Percentiles rank a stretch among this genome's conserved stretches.
phyloP scores from a whole-genome alignment of 2,888 invertebrate species.

The Acanthosepion lycidas region DNA sequence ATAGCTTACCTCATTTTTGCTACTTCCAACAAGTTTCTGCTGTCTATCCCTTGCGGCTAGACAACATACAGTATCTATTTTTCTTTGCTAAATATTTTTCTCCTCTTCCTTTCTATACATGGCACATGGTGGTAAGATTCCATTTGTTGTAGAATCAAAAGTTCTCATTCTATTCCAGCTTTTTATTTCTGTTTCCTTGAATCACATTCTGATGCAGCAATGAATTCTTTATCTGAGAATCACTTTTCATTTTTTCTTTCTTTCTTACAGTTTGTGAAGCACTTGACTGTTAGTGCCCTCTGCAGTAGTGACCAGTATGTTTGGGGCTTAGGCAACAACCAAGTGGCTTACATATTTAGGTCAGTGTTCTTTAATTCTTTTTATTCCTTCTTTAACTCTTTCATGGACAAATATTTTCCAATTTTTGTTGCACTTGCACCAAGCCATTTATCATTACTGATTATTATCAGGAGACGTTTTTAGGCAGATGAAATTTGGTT shows the following conservation, averaged over 20 bases:
- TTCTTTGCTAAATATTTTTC: not conserved
- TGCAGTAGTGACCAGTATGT: slow-evolving; percentile 40
- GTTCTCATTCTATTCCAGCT: not conserved
- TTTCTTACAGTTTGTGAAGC: slow-evolving; percentile 44
- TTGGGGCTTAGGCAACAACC: slow-evolving; percentile 39
- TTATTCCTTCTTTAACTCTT: not conserved
- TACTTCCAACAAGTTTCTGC: not conserved
- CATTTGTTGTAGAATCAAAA: not conserved
- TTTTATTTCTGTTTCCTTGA: not conserved
- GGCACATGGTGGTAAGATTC: not conserved
- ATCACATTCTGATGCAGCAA: not conserved
- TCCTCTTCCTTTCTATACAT: not conserved
- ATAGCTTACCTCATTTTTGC: not conserved
- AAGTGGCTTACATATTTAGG: slow-evolving; percentile 45
- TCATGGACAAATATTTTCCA: too few species aligned
- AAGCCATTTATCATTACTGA: too few species aligned
- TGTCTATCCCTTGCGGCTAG: not conserved
- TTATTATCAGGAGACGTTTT: too few species aligned
- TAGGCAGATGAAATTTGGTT: too few species aligned
- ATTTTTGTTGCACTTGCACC: too few species aligned
- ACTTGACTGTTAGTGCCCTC: slow-evolving; percentile 24
- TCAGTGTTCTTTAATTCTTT: not conserved
- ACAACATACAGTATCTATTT: not conserved
- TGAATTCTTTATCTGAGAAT: not conserved
- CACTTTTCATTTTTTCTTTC: not conserved